Evolutionary conservation across 64 coral and sea anemone species (phyloP), one percentile per base, ranked within the genome.

Genomic region (Montipora foliosa): DNA sequence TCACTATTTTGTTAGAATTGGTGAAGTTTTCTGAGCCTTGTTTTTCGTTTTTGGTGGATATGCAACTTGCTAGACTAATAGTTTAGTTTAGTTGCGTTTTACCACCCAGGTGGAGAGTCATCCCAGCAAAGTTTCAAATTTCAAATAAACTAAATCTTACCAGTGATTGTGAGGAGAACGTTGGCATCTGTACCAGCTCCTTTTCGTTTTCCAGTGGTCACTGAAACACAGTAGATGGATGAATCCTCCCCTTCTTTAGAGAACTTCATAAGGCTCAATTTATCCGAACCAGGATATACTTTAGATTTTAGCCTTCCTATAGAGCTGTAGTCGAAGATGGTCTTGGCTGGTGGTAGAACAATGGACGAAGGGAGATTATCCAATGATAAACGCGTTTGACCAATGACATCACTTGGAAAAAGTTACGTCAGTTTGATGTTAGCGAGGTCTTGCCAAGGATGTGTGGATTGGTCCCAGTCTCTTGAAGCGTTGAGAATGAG

Each of bases 401-500:
- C 76, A 44, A 91, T 0, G 5, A 88, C 94, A 10, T 95, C 77
- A 79, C 53, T 19, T 66, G 94, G 82, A 52, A 95, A 66, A 8
- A 80, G 74, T 49, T 89, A 91, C 8, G 47, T 81, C 24, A 95
- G 77, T 48, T 66, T 88, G 17, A 95, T 76, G 4, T 95, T 89
- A 52, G 90, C 90, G 5, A 95, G 90, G 66, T 95, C 89, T 53
- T 87, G 60, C 94, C 94, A 95, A 60, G 94, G 94, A n/a, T 95
- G 89, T 44, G 94, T 87, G 50, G 10, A 19, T 47, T 87, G 88
- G 75, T 95, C 89, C 94, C 94, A 95, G 75, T 74, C 25, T 69
- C 89, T 88, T 77, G 88, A 81, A 2, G 94, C 75, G 82, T 95
- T 89, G 2, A 95, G 82, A 10, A 95, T 25, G 16, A 86, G 94